Base-by-base conservation (phyloP, 2,797 vertebrate genomes). In the Gastrophryne carolinensis region DNA sequence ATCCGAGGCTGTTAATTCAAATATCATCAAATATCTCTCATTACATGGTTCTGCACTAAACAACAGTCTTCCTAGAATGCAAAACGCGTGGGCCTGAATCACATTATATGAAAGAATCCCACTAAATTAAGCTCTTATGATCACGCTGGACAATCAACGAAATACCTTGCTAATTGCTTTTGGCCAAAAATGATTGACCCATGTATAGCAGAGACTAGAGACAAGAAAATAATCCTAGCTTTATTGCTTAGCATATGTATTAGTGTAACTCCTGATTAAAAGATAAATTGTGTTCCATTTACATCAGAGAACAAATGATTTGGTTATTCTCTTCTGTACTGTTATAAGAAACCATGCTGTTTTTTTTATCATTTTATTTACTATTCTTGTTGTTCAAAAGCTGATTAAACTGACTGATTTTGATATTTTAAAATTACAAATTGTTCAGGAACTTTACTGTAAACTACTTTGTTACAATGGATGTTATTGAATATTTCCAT, bases 231-330 rank as follows among this genome's bases (percentile, higher is more conserved):
- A 76, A 69, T 69, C 65, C 23, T 6, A 70, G 65, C 24, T 62
- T 62, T 61, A 21, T 32, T 62, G 17, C 34, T 41, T 39, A 68
- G 41, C 64, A 61, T 58, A 34, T 60, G 64, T 62, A 69, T 69
- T 75, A 68, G 30, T 69, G 54, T 54, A 63, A 62, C 34, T 60
- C 29, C 39, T 67, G 39, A 66, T 74, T 66, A 66, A 50, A 17
- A 49, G 27, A 49, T 49, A 34, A 4, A 27, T 47, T 57, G 61
- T 37, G 37, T 4, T 57, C n/a, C 26, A 8, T 26, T 58, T 30
- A 4, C 11, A 21, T 2, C 17, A 47, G 27, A 56, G 35, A 74
- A 56, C 17, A 17, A 49, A 47, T 41, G 17, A 37, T 35, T 49
- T 30, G 34, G 35, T 34, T 52, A 37, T 23, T 34, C 9, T 34